Evolutionary conservation across 2,888 invertebrate species (phyloP).

Genomic region (Ctena decussata): DNA sequence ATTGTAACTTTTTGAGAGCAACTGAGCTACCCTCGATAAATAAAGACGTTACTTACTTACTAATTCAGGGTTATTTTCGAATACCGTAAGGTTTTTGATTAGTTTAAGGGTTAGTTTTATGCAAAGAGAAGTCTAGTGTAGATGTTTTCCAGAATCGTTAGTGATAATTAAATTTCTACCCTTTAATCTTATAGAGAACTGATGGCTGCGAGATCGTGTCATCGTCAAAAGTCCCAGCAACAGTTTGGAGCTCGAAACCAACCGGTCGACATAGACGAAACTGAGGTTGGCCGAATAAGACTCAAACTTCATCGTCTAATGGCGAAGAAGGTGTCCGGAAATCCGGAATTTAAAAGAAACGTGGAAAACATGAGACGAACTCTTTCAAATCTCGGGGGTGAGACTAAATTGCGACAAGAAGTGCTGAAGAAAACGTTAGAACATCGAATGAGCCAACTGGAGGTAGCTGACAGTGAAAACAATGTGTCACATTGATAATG

Average conservation of each 20-base stretch:
- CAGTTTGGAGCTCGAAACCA: constrained; percentile 60
- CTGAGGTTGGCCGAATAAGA: constrained; percentile 72
- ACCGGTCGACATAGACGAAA: constrained; percentile 68
- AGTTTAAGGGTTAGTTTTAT: too few relatives aligned
- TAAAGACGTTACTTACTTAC: too few relatives aligned
- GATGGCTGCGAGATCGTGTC: constrained; percentile 72
- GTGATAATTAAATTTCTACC: background rate
- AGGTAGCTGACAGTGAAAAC: too few relatives aligned
- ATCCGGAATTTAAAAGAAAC: constrained; percentile 50
- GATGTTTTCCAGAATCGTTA: too few relatives aligned
- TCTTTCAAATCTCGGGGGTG: background rate
- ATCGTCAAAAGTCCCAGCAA: constrained; percentile 65
- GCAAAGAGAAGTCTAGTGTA: too few relatives aligned
- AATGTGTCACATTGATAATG: too few relatives aligned
- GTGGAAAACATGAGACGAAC: constrained; percentile 36
- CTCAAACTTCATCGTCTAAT: constrained; percentile 67
- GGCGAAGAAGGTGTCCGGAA: constrained; percentile 59
- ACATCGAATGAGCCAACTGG: background rate
- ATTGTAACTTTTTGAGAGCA: too few relatives aligned
- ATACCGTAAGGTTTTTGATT: too few relatives aligned
- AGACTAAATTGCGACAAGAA: background rate
- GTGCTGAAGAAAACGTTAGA: background rate
- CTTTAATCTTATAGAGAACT: constrained; percentile 66
- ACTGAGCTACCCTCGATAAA: too few relatives aligned
- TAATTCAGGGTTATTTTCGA: too few relatives aligned